phyloP scores from a whole-genome alignment of 2,113 vertebrate genomes.

The Protobothrops mucrosquamatus region DNA sequence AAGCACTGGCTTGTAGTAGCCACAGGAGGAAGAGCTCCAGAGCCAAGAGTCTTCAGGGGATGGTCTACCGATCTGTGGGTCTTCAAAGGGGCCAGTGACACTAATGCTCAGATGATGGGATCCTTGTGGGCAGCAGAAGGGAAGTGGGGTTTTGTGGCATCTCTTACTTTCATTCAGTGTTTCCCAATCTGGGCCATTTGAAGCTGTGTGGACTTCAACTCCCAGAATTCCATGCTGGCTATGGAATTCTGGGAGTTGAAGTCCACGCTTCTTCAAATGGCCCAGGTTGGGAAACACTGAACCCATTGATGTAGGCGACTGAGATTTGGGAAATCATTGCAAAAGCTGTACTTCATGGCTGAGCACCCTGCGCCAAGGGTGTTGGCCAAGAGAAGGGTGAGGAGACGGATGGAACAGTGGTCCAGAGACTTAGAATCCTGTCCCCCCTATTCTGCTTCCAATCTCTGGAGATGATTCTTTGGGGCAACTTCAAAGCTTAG shows the following conservation, averaged over 20 bases:
- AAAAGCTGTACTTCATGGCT: background rate
- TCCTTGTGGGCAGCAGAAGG: background rate
- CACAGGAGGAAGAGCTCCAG: background rate
- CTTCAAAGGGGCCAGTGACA: background rate
- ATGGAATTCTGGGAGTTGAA: background rate
- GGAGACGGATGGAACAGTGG: background rate
- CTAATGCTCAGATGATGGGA: background rate
- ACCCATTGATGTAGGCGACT: background rate
- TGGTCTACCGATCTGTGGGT: background rate
- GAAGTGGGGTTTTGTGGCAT: rapidly evolving
- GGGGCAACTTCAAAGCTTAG: background rate
- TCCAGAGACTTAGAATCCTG: background rate
- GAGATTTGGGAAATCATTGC: background rate
- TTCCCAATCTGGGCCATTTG: background rate
- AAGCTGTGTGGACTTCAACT: background rate
- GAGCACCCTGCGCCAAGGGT: background rate
- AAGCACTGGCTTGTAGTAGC: background rate
- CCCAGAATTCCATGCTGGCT: background rate
- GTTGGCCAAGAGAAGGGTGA: background rate
- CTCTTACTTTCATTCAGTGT: background rate
- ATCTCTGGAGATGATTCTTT: background rate
- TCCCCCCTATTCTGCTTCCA: background rate
- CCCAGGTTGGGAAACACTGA: background rate
- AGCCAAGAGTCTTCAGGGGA: background rate
- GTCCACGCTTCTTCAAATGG: background rate